Conservation (phyloP, 53 echinoderm and acorn worm species). For the Actinopyga echinites region DNA sequence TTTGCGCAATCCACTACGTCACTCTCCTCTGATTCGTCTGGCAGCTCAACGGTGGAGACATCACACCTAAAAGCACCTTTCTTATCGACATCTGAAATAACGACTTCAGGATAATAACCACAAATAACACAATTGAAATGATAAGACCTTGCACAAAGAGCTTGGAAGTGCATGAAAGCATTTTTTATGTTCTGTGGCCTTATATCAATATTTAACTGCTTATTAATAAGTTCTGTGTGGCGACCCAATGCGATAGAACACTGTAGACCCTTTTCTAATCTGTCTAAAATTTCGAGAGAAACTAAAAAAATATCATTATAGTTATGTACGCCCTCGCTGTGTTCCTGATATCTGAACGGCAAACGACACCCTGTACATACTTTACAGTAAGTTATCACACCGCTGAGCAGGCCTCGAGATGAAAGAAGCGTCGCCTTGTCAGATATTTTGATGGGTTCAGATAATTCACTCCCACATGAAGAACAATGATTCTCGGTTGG, state of each 20-base stretch:
- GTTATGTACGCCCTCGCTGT: background rate
- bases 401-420: background rate
- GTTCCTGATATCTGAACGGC: slow-evolving; percentile 16
- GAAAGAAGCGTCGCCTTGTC: slow-evolving; percentile 1
- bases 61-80: slow-evolving; percentile 34
- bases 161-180: slow-evolving; percentile 10
- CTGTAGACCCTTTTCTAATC: background rate
- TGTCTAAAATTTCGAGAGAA: background rate
- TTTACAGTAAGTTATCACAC: slow-evolving; percentile 18
- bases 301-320: slow-evolving; percentile 24
- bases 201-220: background rate
- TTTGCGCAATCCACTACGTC: background rate
- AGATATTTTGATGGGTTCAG: slow-evolving; percentile 18
- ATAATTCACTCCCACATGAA: background rate
- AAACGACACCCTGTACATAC: background rate
- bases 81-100: slow-evolving; percentile 20
- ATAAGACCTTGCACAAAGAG: background rate
- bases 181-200: slow-evolving; percentile 17
- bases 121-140: slow-evolving; percentile 25
- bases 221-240: background rate
- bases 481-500: slow-evolving; percentile 5
- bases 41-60: background rate
- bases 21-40: background rate
- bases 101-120: slow-evolving; percentile 13
- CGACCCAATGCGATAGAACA: slow-evolving; percentile 7